Percentiles rank a stretch among this genome's conserved stretches.
Conservation (phyloP, 1,140 invertebrate genomes). For the Harpegnathos saltator region DNA sequence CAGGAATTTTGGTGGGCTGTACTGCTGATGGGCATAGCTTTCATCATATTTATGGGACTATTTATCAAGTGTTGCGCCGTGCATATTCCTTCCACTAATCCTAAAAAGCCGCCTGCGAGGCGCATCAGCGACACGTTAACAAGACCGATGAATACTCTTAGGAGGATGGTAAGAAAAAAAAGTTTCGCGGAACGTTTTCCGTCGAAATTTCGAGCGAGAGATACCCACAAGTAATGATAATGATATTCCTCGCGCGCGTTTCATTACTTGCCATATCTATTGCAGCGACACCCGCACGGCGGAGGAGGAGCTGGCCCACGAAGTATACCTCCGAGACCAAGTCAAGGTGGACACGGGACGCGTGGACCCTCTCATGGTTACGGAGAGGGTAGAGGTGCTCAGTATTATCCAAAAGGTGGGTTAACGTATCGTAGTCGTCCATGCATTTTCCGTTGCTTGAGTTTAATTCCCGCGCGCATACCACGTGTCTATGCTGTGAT, state of each 20-base stretch:
- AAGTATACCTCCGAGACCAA: slow-evolving; percentile 85
- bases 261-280: not conserved
- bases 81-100: slow-evolving; percentile 99
- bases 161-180: slow-evolving; percentile 90
- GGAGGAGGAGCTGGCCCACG: slow-evolving; percentile 85
- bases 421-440: slow-evolving; percentile 15
- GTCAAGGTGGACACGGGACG: slow-evolving; percentile 75
- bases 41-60: slow-evolving; percentile 98
- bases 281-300: slow-evolving; percentile 84
- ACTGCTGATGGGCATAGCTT: slow-evolving; percentile 94
- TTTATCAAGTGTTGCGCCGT: slow-evolving; percentile 99
- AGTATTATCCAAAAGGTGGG: slow-evolving; percentile 91
- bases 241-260: not conserved
- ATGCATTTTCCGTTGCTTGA: slow-evolving; percentile 71
- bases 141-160: slow-evolving; percentile 94
- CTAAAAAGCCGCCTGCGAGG: slow-evolving; percentile 94
- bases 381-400: slow-evolving; percentile 89
- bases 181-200: not conserved
- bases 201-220: not conserved
- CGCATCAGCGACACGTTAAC: slow-evolving; percentile 95
- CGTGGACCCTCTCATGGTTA: slow-evolving; percentile 89
- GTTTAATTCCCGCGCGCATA: slow-evolving; percentile 59
- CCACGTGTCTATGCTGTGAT: slow-evolving; percentile 11
- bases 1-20: slow-evolving; percentile 99
- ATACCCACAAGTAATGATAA: not conserved